Conservation (phyloP, 2,888 invertebrate species). For the Acanthosepion lycidas region DNA sequence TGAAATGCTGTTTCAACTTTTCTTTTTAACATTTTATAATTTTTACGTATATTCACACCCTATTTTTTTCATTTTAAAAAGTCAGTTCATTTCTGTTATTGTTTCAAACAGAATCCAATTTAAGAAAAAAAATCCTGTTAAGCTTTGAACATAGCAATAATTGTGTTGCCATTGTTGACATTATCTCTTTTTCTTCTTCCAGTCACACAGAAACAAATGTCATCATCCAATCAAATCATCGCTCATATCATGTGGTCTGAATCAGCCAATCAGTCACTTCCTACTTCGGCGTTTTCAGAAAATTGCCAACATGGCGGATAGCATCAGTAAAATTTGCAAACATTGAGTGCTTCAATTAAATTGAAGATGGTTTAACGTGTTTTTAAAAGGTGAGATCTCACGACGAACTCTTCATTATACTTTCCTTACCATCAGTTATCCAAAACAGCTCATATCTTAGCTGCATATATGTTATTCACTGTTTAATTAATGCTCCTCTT, state of each 20-base stretch:
- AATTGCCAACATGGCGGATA: conserved; percentile 41
- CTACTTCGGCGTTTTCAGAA: conserved; percentile 45
- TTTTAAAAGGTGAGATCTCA: neutral
- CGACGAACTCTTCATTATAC: neutral
- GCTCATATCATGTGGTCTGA: conserved; percentile 46
- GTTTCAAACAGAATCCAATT: neutral
- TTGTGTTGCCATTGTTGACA: neutral
- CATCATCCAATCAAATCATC: conserved; percentile 37
- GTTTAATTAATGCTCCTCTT: neutral
- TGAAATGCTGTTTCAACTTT: no score
- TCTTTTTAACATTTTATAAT: no score
- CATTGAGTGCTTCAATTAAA: neutral
- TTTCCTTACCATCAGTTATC: neutral
- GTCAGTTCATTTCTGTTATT: no score
- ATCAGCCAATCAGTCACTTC: neutral
- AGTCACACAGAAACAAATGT: neutral
- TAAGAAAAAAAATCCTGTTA: neutral
- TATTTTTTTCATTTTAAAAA: no score
- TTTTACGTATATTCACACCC: no score
- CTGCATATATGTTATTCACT: neutral
- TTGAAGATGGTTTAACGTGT: neutral
- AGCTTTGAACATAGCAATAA: neutral
- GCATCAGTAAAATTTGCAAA: neutral
- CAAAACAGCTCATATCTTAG: neutral
- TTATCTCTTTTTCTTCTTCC: neutral